These are phyloP conservation scores for Lonchura striata DNA, from an alignment of 2,113 vertebrate species.

Conservation along the genomic window DNA sequence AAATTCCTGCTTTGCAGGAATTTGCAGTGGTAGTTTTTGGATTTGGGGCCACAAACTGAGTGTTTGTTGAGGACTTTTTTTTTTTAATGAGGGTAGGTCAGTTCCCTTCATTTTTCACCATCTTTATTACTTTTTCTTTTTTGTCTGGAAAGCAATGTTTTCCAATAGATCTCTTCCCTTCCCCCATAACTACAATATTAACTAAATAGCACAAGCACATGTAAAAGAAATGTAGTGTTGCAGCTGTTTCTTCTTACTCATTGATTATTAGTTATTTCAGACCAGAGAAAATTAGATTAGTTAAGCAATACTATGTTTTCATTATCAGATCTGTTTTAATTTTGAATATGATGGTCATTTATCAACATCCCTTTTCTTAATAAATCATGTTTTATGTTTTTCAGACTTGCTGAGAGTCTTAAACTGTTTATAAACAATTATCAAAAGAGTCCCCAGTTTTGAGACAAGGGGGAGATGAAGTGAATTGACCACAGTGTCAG, in stretches of 20 bases:
- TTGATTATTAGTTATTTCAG: neutral
- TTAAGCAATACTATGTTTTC: neutral
- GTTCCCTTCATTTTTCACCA: neutral
- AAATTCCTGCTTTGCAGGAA: neutral
- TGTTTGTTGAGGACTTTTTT: neutral
- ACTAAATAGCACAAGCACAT: neutral
- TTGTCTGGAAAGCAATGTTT: neutral
- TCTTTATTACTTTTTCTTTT: neutral
- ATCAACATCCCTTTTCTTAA: neutral
- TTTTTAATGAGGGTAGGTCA: neutral
- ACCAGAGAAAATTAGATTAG: neutral
- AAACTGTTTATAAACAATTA: neutral
- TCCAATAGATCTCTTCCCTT: neutral
- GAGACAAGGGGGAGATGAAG: neutral
- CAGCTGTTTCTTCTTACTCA: neutral
- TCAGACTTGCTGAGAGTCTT: neutral
- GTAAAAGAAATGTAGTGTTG: neutral
- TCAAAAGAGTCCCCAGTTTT: neutral
- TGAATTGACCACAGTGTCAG: neutral
- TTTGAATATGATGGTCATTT: neutral
- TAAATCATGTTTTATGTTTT: accelerated
- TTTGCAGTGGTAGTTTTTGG: neutral
- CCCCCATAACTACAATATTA: neutral
- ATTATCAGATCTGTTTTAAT: neutral
- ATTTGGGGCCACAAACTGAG: neutral